A percentile compares a stretch with the other conserved stretches of the same genome.
Conservation (phyloP, 2,797 vertebrate genomes). For the Discoglossus pictus region DNA sequence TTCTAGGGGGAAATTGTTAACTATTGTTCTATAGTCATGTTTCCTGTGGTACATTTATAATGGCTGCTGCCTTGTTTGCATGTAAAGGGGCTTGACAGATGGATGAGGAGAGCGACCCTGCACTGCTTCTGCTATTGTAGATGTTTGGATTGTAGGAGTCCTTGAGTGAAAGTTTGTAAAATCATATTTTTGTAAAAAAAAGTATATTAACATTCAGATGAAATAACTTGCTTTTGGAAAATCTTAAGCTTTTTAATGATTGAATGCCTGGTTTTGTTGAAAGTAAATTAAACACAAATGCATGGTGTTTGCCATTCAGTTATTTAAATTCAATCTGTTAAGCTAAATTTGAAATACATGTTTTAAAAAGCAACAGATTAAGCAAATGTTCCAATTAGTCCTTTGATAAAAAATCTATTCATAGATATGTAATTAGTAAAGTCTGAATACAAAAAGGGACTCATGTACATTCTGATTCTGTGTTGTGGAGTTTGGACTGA, state of each 20-base stretch:
- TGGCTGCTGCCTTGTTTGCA: too few species aligned
- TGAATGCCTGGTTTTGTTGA: background rate
- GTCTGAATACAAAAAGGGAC: too few species aligned
- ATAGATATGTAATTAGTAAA: background rate
- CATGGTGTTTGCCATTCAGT: background rate
- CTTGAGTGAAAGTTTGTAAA: too few species aligned
- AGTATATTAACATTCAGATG: background rate
- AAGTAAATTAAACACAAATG: background rate
- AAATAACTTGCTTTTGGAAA: background rate
- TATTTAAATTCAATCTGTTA: constrained; percentile 3
- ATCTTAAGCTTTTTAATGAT: background rate
- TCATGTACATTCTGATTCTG: too few species aligned
- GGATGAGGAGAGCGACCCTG: too few species aligned
- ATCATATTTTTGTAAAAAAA: too few species aligned
- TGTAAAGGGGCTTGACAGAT: too few species aligned
- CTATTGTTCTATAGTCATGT: too few species aligned
- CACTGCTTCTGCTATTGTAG: too few species aligned
- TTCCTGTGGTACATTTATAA: too few species aligned
- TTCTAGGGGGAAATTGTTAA: too few species aligned
- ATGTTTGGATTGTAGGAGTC: too few species aligned
- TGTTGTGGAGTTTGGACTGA: background rate
- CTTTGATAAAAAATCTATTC: background rate
- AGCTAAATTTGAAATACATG: background rate
- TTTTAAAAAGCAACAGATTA: background rate
- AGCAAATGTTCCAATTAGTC: background rate